Conservation (phyloP, 2,113 vertebrate genomes). For the Sceloporus tristichus region DNA sequence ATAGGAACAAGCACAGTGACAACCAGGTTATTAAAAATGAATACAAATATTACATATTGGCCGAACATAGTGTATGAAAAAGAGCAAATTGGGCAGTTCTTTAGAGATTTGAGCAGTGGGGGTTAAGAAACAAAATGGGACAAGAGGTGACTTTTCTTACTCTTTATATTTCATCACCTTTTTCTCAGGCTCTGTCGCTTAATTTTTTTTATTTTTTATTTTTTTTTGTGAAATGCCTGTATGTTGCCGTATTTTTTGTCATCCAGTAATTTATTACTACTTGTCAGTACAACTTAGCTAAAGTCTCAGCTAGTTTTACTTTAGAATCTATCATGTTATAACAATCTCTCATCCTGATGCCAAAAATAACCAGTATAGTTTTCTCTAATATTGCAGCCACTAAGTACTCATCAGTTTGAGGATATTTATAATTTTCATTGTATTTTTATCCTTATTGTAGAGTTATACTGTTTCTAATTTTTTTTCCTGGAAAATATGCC, state of each 20-base stretch:
- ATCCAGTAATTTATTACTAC: constrained; percentile 1
- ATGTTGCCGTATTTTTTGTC: background rate
- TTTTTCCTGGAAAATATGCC: background rate
- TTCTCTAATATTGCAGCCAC: background rate
- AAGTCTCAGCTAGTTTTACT: background rate
- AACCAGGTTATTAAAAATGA: background rate
- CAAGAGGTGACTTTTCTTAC: background rate
- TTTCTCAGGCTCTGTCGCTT: background rate
- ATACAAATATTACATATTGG: background rate
- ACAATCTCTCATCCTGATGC: background rate
- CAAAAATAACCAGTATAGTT: constrained; percentile 4
- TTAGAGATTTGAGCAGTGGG: background rate
- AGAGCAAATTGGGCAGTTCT: background rate
- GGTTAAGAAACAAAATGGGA: background rate
- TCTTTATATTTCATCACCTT: background rate
- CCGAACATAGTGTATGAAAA: background rate
- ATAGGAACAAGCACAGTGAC: background rate
- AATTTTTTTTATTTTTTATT: background rate
- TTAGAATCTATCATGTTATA: constrained; percentile 3
- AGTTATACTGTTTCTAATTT: background rate
- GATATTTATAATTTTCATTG: background rate
- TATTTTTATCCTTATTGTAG: background rate
- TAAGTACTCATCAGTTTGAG: background rate
- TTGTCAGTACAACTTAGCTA: constrained; percentile 6
- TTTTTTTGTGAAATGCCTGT: background rate